Base-by-base conservation (phyloP, 2,797 vertebrate genomes). In the Poeciliopsis presidionis region DNA sequence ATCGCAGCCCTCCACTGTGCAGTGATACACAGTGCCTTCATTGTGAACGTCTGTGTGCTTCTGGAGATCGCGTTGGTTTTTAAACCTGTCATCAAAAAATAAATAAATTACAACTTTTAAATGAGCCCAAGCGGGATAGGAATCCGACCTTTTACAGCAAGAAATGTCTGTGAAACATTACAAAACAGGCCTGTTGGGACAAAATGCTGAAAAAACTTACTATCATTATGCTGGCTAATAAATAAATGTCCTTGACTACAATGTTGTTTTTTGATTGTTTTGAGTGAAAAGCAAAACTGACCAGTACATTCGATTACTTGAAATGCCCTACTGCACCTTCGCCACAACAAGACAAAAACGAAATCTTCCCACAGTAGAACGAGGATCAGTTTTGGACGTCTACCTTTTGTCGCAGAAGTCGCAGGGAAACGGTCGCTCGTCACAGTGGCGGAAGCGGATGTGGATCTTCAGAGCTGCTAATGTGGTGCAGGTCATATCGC, bases 21-120 rank as follows among this genome's bases (percentile, higher is more conserved):
- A 95, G 94, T 93, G 96, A 88, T 95, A 96, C 76, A 95, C 94
- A 4, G 95, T 93, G 33, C 95, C 96, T 90, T 95, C 96, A 25
- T 93, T 90, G 78, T 95, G 95, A 43, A 94, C 95, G 84, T 96
- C 96, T 73, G 95, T 94, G 91, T 93, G 96, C 86, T 96, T 95
- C 65, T 92, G 93, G 43, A 96, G 94, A 91, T 97, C 96, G 0
- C 90, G 95, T 76, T 93, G 80, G 1, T 96, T 96, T 91, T 96
- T 95, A 84, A 96, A 97, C 80, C 96, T 96, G 80, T n/a, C 41
- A 55, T 39, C 13, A 0, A 39, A 3, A 22, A 59, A 74, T 8
- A 46, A 49, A 2, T 39, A 39, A 7, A 18, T 33, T 45, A 75
- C 46, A 13, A 25, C 20, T 51, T 36, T 22, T 25, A 13, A 22